Base-by-base conservation (phyloP, 2,888 invertebrate species). In the Scrobipalpa costella region DNA sequence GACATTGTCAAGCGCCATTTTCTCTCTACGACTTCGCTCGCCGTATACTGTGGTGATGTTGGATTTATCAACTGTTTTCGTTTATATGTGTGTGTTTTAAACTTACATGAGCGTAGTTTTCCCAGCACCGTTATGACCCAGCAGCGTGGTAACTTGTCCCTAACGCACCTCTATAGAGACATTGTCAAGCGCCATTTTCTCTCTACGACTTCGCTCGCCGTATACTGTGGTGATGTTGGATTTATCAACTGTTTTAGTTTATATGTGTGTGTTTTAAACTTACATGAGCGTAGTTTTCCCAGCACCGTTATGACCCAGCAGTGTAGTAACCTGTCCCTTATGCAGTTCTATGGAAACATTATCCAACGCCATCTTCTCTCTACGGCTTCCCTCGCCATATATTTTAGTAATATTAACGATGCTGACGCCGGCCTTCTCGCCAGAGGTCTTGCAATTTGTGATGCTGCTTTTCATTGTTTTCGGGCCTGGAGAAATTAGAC, bases 231-330 rank as follows among this genome's bases (percentile, higher is more conserved):
- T n/a, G n/a, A 44, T 44, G 11, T 44, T 7, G 44, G 44, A 11
- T 44, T 44, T 44, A 9, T 7, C 2, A 11, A 5, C 2, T 44
- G 44, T 44, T 44, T 9, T 7, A 44, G 44, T 5, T 44, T 5
- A 7, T 34, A 7, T 7, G 34, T 34, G 7, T 7, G 34, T 34
- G 34, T 7, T n/a, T n/a, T n/a, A 40, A 7, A 93, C 95, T 94
- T 89, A 97, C 96, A 97, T 97, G 0, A 98, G 95, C 0, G 98
- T 98, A 17, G 97, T 97, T 85, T 98, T 98, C 9, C 98, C 98
- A 0, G 98, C 98, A 0, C 98, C 98, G 73, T 98, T 98, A 71
- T 98, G 95, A 0, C 98, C 98, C 21, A 98, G 87, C 67, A 98
- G 92, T 13, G 97, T 95, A 0, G 97, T 97, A 57, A 98, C 96